Conservation (phyloP, 1,140 invertebrate species). For the Potamilus streckersoni region DNA sequence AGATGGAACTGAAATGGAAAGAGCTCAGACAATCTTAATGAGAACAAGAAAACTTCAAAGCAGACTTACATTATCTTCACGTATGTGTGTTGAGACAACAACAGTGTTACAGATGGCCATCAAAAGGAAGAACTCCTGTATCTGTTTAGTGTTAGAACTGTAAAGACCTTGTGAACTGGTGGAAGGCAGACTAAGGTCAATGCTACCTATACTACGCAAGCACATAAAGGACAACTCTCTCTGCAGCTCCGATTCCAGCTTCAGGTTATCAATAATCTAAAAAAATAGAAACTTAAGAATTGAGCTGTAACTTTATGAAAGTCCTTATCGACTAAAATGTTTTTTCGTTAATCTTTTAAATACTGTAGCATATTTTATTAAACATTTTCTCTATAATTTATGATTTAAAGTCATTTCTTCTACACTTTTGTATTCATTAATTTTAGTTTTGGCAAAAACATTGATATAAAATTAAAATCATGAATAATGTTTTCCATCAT, state of each 20-base stretch:
- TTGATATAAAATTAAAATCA: too few species aligned
- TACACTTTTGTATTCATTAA: too few species aligned
- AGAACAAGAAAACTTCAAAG: not conserved
- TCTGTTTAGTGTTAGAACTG: constrained; percentile 66
- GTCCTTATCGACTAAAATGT: not conserved
- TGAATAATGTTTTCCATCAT: too few species aligned
- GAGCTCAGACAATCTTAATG: too few species aligned
- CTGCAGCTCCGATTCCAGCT: constrained; percentile 53
- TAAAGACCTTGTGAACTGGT: constrained; percentile 26
- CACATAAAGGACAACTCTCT: constrained; percentile 58
- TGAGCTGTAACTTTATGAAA: not conserved
- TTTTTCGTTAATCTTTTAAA: not conserved
- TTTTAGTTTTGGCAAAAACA: too few species aligned
- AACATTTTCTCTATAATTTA: not conserved
- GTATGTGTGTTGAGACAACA: constrained; percentile 84
- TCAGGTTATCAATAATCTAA: constrained; percentile 54
- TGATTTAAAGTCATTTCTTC: too few species aligned
- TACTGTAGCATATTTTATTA: not conserved
- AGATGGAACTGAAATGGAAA: too few species aligned
- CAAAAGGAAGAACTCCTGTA: constrained; percentile 92
- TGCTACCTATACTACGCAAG: constrained; percentile 52
- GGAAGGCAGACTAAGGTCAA: constrained; percentile 35
- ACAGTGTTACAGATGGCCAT: constrained; percentile 97
- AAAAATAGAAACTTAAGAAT: constrained; percentile 4
- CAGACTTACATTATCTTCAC: constrained; percentile 79